These are phyloP conservation scores for Bilobella aurantiaca DNA, from an alignment of 1,140 invertebrate species.

Conservation along the genomic window DNA sequence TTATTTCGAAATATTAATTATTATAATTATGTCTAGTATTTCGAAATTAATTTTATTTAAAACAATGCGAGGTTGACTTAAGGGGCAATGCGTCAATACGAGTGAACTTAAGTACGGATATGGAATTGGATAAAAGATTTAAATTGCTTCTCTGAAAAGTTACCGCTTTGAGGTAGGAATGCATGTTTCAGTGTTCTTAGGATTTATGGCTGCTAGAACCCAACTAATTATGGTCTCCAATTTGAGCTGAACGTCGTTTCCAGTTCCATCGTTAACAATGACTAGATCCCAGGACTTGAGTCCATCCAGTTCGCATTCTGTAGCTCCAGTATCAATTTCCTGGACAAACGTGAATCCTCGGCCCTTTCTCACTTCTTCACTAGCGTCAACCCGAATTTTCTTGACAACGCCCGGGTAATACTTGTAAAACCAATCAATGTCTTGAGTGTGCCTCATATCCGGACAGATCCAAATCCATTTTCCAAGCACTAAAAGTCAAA, in stretches of 20 bases:
- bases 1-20: too few species aligned
- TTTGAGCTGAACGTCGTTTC: slow-evolving; percentile 1
- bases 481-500: slow-evolving; percentile 2
- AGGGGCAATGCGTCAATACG: too few species aligned
- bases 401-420: slow-evolving; percentile 51
- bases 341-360: slow-evolving; percentile 54
- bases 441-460: slow-evolving; percentile 74
- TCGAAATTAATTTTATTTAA: too few species aligned
- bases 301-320: slow-evolving; percentile 64
- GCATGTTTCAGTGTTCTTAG: too few species aligned
- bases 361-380: slow-evolving; percentile 51
- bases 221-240: slow-evolving; percentile 17
- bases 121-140: too few species aligned
- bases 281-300: slow-evolving; percentile 50
- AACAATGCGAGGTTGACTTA: too few species aligned
- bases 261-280: slow-evolving; percentile 45
- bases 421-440: slow-evolving; percentile 70
- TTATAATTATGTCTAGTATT: too few species aligned
- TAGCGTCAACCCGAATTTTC: slow-evolving; percentile 58
- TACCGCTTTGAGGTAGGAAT: too few species aligned
- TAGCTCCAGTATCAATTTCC: slow-evolving; percentile 60
- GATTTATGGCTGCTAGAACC: too few species aligned
- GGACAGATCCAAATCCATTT: slow-evolving; percentile 68
- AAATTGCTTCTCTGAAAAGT: too few species aligned
- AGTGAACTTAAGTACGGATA: too few species aligned